Percentiles rank a stretch among this genome's conserved stretches.
phyloP scores from a whole-genome alignment of 2,888 invertebrate genomes.

The Trisateles emortualis region DNA sequence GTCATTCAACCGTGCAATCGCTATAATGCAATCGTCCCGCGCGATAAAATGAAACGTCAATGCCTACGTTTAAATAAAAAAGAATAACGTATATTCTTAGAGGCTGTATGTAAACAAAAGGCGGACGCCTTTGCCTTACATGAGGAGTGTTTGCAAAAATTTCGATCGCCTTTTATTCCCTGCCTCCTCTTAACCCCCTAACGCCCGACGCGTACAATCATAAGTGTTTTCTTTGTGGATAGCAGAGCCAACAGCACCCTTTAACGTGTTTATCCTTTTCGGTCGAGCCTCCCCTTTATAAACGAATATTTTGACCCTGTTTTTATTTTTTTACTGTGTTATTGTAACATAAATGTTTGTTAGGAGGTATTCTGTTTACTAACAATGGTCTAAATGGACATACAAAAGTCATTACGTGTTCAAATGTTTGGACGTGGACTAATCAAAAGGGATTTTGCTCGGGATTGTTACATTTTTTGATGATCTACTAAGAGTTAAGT shows the following conservation, averaged over 20 bases:
- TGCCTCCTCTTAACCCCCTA: constrained; percentile 52
- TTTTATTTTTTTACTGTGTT: constrained; percentile 61
- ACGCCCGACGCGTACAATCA: constrained; percentile 66
- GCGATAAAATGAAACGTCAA: constrained; percentile 51
- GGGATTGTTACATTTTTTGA: not conserved
- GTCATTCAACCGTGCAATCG: constrained; percentile 46
- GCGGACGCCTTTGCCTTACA: constrained; percentile 46
- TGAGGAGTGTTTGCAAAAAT: constrained; percentile 68
- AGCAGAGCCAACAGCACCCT: constrained; percentile 76
- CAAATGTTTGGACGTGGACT: constrained; percentile 7
- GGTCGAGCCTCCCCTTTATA: constrained; percentile 72
- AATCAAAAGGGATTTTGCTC: constrained; percentile 3
- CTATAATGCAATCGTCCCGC: constrained; percentile 45
- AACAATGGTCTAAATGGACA: constrained; percentile 40
- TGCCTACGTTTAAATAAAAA: constrained; percentile 51
- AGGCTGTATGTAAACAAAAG: constrained; percentile 50
- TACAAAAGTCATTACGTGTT: constrained; percentile 26
- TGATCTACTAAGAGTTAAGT: constrained; percentile 20
- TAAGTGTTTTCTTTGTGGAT: constrained; percentile 85
- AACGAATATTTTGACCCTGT: constrained; percentile 68
- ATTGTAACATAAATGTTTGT: constrained; percentile 51
- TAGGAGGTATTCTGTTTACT: constrained; percentile 43
- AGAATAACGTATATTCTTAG: constrained; percentile 49
- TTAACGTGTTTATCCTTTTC: constrained; percentile 84
- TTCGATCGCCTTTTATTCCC: constrained; percentile 74